Conservation (phyloP, 2,888 invertebrate genomes). For the Phorcus lineatus region DNA sequence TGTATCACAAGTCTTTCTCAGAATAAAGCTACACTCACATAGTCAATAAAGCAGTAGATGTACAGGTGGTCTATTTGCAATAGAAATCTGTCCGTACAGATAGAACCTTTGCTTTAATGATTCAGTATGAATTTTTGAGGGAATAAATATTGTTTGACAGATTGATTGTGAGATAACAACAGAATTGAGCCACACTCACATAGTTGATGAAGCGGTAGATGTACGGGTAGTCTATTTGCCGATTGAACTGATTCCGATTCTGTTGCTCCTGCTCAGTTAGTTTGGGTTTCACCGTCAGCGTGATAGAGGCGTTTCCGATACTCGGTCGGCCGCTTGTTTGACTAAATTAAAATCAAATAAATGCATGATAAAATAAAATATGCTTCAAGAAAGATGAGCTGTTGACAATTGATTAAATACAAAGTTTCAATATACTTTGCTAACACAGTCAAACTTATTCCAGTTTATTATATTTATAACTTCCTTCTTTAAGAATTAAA, state of each 20-base stretch:
- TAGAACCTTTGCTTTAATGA: too few species aligned
- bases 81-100: neutral
- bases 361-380: neutral
- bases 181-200: constrained; percentile 54
- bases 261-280: constrained; percentile 32
- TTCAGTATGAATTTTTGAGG: too few species aligned
- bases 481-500: too few species aligned
- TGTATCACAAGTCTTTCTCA: too few species aligned
- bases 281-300: constrained; percentile 67
- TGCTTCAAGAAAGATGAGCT: neutral
- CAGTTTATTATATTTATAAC: too few species aligned
- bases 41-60: constrained; percentile 53
- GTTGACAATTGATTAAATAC: neutral
- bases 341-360: constrained; percentile 51
- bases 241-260: neutral
- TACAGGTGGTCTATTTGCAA: constrained; percentile 39
- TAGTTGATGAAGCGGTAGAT: constrained; percentile 55
- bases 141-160: neutral
- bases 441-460: too few species aligned
- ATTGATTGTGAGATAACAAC: too few species aligned
- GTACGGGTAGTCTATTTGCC: constrained; percentile 42
- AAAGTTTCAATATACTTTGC: too few species aligned
- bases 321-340: constrained; percentile 96
- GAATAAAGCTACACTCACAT: constrained; percentile 60
- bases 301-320: constrained; percentile 89